Evolutionary conservation across 2,113 vertebrate species (phyloP), one percentile per base, ranked within the genome.

Genomic region (Tamias sibiricus): DNA sequence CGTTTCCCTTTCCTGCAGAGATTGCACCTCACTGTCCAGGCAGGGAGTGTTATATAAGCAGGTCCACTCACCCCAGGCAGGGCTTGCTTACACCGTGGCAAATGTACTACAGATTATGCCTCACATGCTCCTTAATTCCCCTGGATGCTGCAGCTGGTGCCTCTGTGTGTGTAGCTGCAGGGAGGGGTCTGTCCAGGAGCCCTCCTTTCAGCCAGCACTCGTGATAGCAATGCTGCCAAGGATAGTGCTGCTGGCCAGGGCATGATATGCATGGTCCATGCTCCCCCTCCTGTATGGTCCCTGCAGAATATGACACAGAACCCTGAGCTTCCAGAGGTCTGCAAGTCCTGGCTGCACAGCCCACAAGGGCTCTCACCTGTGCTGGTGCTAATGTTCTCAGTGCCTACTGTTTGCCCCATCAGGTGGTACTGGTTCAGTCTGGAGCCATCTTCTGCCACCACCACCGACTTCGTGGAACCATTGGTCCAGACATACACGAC

Each of bases 351-450:
- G 37, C 17, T 32, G 35, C 40, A 5, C 3, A 30, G 16, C 9
- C 7, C 17, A 4, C 12, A 1, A 28, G 28, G n/a, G 7, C n/a
- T 40, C 87, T 96, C 98, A 99, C 99, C 99, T 98, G 99, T 99
- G 96, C 99, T 99, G 97, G 99, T 99, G 92, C 98, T 99, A 98
- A 99, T 99, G 97, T 99, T 99, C 98, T 99, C 99, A 0, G 99
- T 99, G 86, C 99, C 99, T 1, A 99, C 99, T 0, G 99, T 99
- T 97, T 99, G 99, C 86, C 99, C 99, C 47, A 99, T 99, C 97
- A 99, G 98, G 92, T 99, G 99, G 75, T 99, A 99, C 98, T 99
- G 99, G 97, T 99, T 99, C 94, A 99, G 99, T 14, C 99, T 98
- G 17, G 99, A 99, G 30, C 99, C 99, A 0, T 99, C 99, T 94